Evolutionary conservation across 2,888 invertebrate genomes (phyloP).

Genomic region (Pristionchus arcanus): DNA sequence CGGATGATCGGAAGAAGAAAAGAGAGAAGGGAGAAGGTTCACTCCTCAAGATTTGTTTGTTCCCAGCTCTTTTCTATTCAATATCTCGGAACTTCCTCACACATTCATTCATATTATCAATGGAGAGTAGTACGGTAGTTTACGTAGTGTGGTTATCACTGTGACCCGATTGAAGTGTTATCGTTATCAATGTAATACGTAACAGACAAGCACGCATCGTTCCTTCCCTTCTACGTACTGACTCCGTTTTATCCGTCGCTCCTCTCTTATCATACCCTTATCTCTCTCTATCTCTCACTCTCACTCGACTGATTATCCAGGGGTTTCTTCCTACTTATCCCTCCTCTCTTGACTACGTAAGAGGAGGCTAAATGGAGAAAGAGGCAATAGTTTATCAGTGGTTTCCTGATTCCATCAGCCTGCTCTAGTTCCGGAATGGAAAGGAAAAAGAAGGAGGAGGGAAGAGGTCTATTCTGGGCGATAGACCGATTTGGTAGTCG

Average conservation of each 20-base stretch:
- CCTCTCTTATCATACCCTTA: slow-evolving; percentile 9
- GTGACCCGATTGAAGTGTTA: slow-evolving; percentile 2
- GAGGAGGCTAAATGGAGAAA: background rate
- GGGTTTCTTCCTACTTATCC: background rate
- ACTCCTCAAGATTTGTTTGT: background rate
- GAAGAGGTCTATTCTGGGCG: background rate
- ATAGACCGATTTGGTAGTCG: slow-evolving; percentile 24
- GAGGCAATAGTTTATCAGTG: background rate
- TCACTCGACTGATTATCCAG: background rate
- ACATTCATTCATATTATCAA: background rate
- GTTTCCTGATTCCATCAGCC: background rate
- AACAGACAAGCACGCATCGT: background rate
- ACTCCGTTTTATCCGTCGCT: background rate
- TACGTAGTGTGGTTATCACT: background rate
- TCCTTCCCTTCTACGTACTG: background rate
- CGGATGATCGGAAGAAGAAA: slow-evolving; percentile 8
- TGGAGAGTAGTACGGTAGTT: background rate
- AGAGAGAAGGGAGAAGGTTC: background rate
- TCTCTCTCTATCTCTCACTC: background rate
- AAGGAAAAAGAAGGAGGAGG: background rate
- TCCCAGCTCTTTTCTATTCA: slow-evolving; percentile 6
- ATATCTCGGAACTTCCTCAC: background rate
- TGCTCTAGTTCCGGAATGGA: slow-evolving; percentile 15
- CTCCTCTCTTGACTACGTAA: background rate
- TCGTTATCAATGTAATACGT: slow-evolving; percentile 18